These are phyloP conservation scores for Acronicta aceris DNA, from an alignment of 2,888 invertebrate species.

Conservation along the genomic window DNA sequence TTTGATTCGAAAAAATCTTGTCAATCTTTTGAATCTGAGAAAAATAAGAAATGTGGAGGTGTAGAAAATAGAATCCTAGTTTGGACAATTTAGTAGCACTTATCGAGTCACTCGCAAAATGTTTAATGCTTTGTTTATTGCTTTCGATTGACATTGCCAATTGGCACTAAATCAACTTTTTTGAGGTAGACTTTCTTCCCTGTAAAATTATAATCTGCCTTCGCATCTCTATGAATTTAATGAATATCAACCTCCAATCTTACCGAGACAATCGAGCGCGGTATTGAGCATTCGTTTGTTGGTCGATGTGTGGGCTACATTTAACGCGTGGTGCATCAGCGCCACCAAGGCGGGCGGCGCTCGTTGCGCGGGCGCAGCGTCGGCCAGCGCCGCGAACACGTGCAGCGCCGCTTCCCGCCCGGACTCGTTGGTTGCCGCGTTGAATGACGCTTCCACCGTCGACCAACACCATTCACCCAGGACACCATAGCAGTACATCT, in stretches of 20 bases:
- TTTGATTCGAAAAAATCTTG: too few relatives aligned
- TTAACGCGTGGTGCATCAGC: conserved; percentile 71
- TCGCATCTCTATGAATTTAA: not conserved
- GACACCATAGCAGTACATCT: conserved; percentile 96
- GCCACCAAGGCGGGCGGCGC: conserved; percentile 83
- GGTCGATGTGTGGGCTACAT: conserved; percentile 59
- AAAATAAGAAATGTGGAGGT: too few relatives aligned
- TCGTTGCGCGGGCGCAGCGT: conserved; percentile 79
- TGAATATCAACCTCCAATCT: conserved; percentile 24
- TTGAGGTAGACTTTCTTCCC: too few relatives aligned
- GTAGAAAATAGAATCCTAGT: too few relatives aligned
- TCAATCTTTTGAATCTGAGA: too few relatives aligned
- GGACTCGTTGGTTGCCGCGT: conserved; percentile 90
- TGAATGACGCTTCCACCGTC: conserved; percentile 91
- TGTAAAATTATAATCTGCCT: too few relatives aligned
- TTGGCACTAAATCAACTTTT: too few relatives aligned
- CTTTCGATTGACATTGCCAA: too few relatives aligned
- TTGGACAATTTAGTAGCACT: too few relatives aligned
- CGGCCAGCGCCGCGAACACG: conserved; percentile 86
- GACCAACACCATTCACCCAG: conserved; percentile 93
- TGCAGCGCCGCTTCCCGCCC: conserved; percentile 85
- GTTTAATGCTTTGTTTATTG: too few relatives aligned
- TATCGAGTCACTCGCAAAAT: too few relatives aligned
- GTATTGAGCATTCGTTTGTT: conserved; percentile 91
- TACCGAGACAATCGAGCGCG: conserved; percentile 93